Evolutionary conservation across 2,113 vertebrate genomes (phyloP), one percentile per base, ranked within the genome.

Genomic region (Ceratotherium simum): DNA sequence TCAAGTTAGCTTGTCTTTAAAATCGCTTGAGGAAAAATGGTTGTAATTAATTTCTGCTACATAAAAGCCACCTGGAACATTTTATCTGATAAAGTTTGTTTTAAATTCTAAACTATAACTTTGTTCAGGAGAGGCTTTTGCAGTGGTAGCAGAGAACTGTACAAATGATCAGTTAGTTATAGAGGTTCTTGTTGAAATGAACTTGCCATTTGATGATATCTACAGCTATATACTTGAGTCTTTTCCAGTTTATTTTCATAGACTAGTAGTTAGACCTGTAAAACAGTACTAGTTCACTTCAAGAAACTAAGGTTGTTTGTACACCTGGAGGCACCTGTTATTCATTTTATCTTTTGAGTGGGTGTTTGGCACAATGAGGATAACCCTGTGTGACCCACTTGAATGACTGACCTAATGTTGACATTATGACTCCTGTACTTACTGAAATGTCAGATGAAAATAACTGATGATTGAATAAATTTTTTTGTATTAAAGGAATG

Each of bases 1-100:
- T 95, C 65, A 95, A 91, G 54, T 98, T 94, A 1, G 39, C 97
- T 91, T 97, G 69, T 97, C 94, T 96, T 97, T 97, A 95, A 94
- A 79, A 92, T 82, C 39, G 56, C 97, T 8, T 64, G 96, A 98
- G 97, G 91, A 97, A 96, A 98, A 96, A 93, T 91, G 93, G 97
- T 97, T 98, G 92, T 95, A 64, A 58, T 97, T 98, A 90, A 98
- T 97, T 98, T 98, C 86, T 98, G 96, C 93, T 92, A 75, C 27
- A 95, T 81, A 96, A 94, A 96, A 91, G 76, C 72, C 76, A 89
- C 85, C 70, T 86, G 75, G 78, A 85, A 91, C 27, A 88, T 69
- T 78, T 87, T 95, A 73, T 75, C 46, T 96, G 58, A 83, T 84
- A 56, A 62, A 86, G 70, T 75, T 96, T 54, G 12, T 82, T 92